These are phyloP conservation scores for Leiothrix lutea DNA, from an alignment of 2,113 vertebrate genomes.

Conservation along the genomic window DNA sequence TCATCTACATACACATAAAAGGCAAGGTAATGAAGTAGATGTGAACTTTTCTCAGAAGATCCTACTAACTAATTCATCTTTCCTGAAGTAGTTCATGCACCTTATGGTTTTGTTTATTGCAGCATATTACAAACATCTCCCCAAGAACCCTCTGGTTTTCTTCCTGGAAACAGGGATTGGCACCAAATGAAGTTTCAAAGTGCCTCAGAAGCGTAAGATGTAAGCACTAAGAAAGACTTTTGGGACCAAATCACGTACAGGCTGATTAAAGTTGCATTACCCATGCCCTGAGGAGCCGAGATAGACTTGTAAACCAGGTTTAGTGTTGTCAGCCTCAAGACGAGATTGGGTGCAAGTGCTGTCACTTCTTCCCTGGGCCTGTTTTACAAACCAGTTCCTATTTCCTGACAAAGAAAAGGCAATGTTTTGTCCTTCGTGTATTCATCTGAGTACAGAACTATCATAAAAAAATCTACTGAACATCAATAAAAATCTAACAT, in stretches of 20 bases:
- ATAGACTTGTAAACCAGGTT: not conserved
- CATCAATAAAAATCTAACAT: not conserved
- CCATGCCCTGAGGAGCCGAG: not conserved
- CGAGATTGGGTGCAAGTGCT: not conserved
- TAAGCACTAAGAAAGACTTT: conserved; percentile 6
- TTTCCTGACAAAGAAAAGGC: not conserved
- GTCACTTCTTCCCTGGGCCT: not conserved
- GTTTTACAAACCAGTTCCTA: not conserved
- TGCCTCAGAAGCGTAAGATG: conserved; percentile 24
- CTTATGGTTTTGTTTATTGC: conserved; percentile 60
- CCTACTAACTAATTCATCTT: conserved; percentile 28
- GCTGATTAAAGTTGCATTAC: not conserved
- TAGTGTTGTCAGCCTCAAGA: not conserved
- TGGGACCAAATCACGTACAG: not conserved
- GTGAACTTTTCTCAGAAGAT: conserved; percentile 12
- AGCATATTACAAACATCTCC: not conserved
- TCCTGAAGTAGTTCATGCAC: conserved; percentile 55
- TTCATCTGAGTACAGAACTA: not conserved
- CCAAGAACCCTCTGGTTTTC: not conserved
- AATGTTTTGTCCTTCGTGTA: not conserved
- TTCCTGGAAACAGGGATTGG: conserved; percentile 3
- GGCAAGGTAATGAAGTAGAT: not conserved
- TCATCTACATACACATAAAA: conserved; percentile 27
- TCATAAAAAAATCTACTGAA: not conserved
- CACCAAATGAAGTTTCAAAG: conserved; percentile 17